These are phyloP conservation scores for Chrysodeixis includens DNA, from an alignment of 2,888 invertebrate genomes.

Conservation along the genomic window DNA sequence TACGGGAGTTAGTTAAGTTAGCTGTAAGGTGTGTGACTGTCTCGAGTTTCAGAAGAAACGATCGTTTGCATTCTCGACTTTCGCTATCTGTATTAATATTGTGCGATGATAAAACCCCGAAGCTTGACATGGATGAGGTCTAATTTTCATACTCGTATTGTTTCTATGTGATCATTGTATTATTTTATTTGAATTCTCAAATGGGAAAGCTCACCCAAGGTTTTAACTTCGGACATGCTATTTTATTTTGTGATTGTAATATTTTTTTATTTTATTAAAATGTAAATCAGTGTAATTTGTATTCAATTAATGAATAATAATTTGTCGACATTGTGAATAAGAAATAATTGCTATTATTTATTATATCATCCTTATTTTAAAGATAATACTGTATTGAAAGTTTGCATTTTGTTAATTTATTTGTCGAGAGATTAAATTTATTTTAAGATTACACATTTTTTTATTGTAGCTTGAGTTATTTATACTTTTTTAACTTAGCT, in stretches of 20 bases:
- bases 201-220: slow-evolving; percentile 59
- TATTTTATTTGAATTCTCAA: slow-evolving; percentile 48
- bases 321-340: slow-evolving; percentile 70
- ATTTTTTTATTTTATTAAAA: slow-evolving; percentile 72
- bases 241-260: slow-evolving; percentile 70
- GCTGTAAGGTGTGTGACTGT: slow-evolving; percentile 83
- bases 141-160: slow-evolving; percentile 58
- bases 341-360: slow-evolving; percentile 79
- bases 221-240: slow-evolving; percentile 76
- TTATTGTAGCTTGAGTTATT: slow-evolving; percentile 39
- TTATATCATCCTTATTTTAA: slow-evolving; percentile 80
- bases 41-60: slow-evolving; percentile 71
- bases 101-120: slow-evolving; percentile 79
- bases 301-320: slow-evolving; percentile 73
- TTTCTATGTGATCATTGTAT: slow-evolving; percentile 56
- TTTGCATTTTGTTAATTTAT: slow-evolving; percentile 87
- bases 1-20: slow-evolving; percentile 79
- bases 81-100: slow-evolving; percentile 67
- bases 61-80: slow-evolving; percentile 68
- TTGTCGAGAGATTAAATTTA: slow-evolving; percentile 87
- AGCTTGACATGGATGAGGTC: slow-evolving; percentile 62
- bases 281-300: slow-evolving; percentile 74
- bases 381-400: slow-evolving; percentile 73
- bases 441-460: slow-evolving; percentile 74
- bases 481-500: not conserved